Conservation (phyloP, 2,113 vertebrate species). For the Hirundichthys speculiger region DNA sequence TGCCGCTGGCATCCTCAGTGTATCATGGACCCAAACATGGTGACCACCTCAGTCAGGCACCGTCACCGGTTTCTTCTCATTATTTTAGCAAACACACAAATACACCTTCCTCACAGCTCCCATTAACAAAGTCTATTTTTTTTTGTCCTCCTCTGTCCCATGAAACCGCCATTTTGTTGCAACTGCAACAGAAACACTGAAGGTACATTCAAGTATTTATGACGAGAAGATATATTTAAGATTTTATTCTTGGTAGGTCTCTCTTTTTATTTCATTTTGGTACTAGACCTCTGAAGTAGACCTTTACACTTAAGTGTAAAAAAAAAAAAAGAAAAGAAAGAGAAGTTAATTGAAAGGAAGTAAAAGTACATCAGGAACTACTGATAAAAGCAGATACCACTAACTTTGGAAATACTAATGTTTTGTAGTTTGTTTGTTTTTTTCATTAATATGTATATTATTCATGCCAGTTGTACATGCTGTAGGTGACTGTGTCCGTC, state of each 20-base stretch:
- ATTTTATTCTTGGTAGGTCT: slow-evolving; percentile 53
- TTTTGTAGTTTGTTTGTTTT: slow-evolving; percentile 34
- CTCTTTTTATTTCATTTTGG: slow-evolving; percentile 36
- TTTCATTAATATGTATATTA: slow-evolving; percentile 50
- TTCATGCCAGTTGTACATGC: slow-evolving; percentile 54
- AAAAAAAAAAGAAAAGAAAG: slow-evolving; percentile 7
- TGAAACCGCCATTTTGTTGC: slow-evolving; percentile 10
- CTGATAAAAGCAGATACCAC: slow-evolving; percentile 58
- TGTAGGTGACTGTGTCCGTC: slow-evolving; percentile 64
- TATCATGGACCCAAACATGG: slow-evolving; percentile 6
- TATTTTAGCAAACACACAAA: slow-evolving; percentile 17
- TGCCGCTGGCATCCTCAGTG: slow-evolving; percentile 9
- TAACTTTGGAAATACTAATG: slow-evolving; percentile 57
- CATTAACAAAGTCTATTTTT: slow-evolving; percentile 5
- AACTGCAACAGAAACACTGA: slow-evolving; percentile 72
- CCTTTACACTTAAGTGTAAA: slow-evolving; percentile 14
- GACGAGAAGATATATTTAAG: slow-evolving; percentile 82
- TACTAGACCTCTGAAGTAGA: slow-evolving; percentile 2
- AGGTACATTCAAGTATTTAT: slow-evolving; percentile 92
- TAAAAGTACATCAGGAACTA: slow-evolving; percentile 52
- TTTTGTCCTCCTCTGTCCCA: background rate
- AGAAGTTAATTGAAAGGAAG: slow-evolving; percentile 32
- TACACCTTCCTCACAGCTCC: slow-evolving; percentile 9
- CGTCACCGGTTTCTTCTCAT: slow-evolving; percentile 10
- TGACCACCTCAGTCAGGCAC: slow-evolving; percentile 9